A percentile compares a stretch with the other conserved stretches of the same genome.
These are phyloP conservation scores for Todus mexicanus DNA, from an alignment of 2,797 vertebrate genomes.

Conservation along the genomic window DNA sequence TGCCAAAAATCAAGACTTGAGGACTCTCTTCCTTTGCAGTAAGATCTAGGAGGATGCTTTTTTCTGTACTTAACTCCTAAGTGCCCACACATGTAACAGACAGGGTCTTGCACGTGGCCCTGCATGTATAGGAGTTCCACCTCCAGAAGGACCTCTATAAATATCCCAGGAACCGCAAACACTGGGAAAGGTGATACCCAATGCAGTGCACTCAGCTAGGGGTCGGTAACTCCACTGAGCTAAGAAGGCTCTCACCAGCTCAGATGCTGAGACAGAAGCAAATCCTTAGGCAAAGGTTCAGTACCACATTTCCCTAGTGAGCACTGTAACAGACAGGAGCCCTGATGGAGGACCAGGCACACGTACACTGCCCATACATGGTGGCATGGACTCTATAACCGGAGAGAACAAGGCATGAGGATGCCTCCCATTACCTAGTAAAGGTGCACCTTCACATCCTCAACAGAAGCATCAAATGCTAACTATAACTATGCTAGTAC, in stretches of 20 bases:
- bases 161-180: neutral
- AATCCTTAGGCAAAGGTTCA: neutral
- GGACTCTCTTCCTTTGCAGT: neutral
- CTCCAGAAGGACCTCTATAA: neutral
- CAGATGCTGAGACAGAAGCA: neutral
- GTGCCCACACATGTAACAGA: accelerated
- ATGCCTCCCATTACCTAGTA: neutral
- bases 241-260: neutral
- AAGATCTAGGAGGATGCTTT: neutral
- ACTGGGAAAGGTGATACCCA: neutral
- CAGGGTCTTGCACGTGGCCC: neutral
- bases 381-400: neutral
- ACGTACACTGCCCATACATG: accelerated
- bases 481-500: neutral
- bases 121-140: accelerated
- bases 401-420: neutral
- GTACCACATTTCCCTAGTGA: neutral
- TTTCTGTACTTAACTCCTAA: neutral
- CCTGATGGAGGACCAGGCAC: neutral
- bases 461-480: neutral
- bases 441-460: neutral
- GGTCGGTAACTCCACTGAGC: neutral
- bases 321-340: neutral
- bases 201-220: neutral
- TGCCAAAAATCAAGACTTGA: neutral